Base-by-base conservation (phyloP, 2,113 vertebrate species). In the Rousettus leschenaultii region DNA sequence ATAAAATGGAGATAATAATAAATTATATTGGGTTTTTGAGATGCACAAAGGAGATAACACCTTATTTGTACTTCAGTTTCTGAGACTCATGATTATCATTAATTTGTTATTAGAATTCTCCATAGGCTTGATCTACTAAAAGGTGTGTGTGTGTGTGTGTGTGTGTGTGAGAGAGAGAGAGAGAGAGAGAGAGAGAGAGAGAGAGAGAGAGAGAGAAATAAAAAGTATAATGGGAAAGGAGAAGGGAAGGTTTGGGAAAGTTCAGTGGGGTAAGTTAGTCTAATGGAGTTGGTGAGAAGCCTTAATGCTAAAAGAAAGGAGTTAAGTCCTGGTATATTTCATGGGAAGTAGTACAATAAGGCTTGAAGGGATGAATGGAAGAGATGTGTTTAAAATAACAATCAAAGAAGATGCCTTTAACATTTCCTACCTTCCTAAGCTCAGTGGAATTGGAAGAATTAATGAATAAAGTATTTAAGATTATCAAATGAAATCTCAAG, bases 381-480 rank as follows among this genome's bases (percentile, higher is more conserved):
- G 38, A 33, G 19, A 53, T 33, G 5, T 73, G 12, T 35, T 92
- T 89, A 95, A 96, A 86, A 40, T 24, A 85, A 74, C 3, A 77
- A 43, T 6, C 24, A 33, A 85, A 74, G 30, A 51, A 66, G 53
- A 77, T 75, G 19, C 8, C 19, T 95, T 88, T 94, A 90, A 43
- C 14, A 59, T 61, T 86, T 86, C 26, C 40, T 77, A 95, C 51
- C 57, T 86, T 82, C 43, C 38, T 79, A 65, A 24, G 85, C 96
- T 92, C 70, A 3, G n/a, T 48, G 33, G 94, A 85, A 94, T 77
- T 95, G 57, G 48, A 15, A 86, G 53, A 97, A 97, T 95, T 91
- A 96, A 97, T 97, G 91, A 96, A 91, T n/a, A 80, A 95, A 96
- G 93, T 94, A 96, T 86, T 95, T 77, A 80, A 97, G 97, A 86